phyloP scores from a whole-genome alignment of 2,888 invertebrate genomes.

The Athripsodes cinereus region DNA sequence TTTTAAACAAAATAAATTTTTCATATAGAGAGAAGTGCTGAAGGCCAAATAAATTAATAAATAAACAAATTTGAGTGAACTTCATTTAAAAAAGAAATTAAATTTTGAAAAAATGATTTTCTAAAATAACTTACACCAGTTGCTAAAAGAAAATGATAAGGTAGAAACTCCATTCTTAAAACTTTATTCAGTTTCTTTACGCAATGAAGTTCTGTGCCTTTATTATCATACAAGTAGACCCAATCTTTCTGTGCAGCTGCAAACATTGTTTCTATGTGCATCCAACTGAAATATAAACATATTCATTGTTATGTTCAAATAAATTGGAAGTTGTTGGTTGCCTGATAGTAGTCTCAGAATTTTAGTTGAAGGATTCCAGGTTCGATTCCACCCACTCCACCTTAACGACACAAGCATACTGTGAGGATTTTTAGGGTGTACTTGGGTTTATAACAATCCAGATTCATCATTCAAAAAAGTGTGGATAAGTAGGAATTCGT shows the following conservation, averaged over 20 bases:
- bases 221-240: slow-evolving; percentile 95
- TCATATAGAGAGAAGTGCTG: too few species aligned
- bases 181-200: slow-evolving; percentile 78
- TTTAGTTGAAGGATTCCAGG: too few species aligned
- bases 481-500: background rate
- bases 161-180: slow-evolving; percentile 85
- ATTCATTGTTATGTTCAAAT: too few species aligned
- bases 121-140: slow-evolving; percentile 62
- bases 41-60: too few species aligned
- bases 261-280: slow-evolving; percentile 95
- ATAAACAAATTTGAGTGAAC: too few species aligned
- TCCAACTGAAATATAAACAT: slow-evolving; percentile 53
- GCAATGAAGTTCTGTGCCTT: slow-evolving; percentile 96
- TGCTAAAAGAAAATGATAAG: slow-evolving; percentile 93
- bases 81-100: too few species aligned
- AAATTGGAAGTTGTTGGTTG: too few species aligned
- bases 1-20: too few species aligned
- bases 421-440: too few species aligned
- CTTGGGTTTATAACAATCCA: background rate
- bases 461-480: background rate
- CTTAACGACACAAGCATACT: too few species aligned
- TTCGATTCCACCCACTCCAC: too few species aligned
- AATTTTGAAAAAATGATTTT: background rate
- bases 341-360: too few species aligned
- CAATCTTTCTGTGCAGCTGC: slow-evolving; percentile 96